Base-by-base conservation (phyloP, 2,113 vertebrate genomes). In the Collichthys lucidus region DNA sequence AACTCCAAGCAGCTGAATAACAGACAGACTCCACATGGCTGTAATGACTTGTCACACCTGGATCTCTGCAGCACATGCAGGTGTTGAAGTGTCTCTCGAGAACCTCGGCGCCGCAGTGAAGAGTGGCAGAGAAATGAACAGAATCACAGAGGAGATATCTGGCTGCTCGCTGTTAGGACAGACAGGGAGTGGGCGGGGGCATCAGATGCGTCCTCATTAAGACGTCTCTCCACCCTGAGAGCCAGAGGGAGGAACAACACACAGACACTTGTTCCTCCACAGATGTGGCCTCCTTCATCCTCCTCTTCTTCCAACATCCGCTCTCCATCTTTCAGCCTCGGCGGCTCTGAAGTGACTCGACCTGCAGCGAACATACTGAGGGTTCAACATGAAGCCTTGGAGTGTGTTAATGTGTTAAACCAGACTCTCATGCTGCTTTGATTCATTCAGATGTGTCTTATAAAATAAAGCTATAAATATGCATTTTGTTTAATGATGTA, bases 201-300 rank as follows among this genome's bases (percentile, higher is more conserved):
- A 4, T 69, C 40, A 31, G 17, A 44, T n/a, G 61, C 0, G 42
- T 67, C 24, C 53, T 62, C 63, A 63, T 79, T 4, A 57, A 57
- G 63, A 19, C 5, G 8, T 14, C 71, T 47, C 53, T 75, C 31
- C 64, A 74, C 20, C 17, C 53, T 46, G 35, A 61, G 81, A 78
- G 63, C 47, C 63, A 19, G 11, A 49, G 29, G 24, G 49, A 74
- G 6, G 63, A 62, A 69, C 57, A 16, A 57, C 49, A 74, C 35
- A 11, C 24, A 56, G 19, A 44, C 52, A 52, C 63, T 74, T 74
- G 77, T 50, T 64, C 22, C 26, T 63, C 61, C 49, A 22, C 85
- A 86, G 80, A 60, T 75, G 66, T 1, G 65, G 50, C 26, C 49
- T 55, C 55, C 62, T 31, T 57, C 62, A 29, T 35, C 26, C 22